A percentile compares a stretch with the other conserved stretches of the same genome.
Conservation (phyloP, 2,113 vertebrate species). For the Martes martes region DNA sequence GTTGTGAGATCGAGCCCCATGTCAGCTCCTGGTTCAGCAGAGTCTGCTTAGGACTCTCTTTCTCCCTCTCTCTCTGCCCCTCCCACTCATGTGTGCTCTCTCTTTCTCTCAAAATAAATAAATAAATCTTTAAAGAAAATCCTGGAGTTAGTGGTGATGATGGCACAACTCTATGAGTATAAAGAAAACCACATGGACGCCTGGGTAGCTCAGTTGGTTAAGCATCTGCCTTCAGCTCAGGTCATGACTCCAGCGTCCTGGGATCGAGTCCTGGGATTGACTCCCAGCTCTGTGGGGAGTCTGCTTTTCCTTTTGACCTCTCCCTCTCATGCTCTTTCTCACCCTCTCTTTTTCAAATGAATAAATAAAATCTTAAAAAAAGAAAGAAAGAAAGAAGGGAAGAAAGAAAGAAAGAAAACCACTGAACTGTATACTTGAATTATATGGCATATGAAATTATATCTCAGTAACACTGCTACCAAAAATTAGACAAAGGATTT, state of each 20-base stretch:
- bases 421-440: not conserved
- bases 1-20: not conserved
- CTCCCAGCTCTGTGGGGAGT: too few species aligned
- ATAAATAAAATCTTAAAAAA: too few species aligned
- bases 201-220: too few species aligned
- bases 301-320: too few species aligned
- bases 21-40: not conserved
- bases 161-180: not conserved
- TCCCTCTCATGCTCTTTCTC: too few species aligned
- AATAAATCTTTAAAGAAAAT: not conserved
- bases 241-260: too few species aligned
- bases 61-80: not conserved
- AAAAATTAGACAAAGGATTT: not conserved
- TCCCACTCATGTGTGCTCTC: not conserved
- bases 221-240: too few species aligned
- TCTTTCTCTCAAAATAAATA: not conserved
- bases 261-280: too few species aligned
- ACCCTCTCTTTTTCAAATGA: too few species aligned
- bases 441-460: not conserved
- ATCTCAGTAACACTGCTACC: not conserved
- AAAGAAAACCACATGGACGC: not conserved
- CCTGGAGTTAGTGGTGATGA: not conserved
- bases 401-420: too few species aligned
- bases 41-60: not conserved
- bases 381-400: too few species aligned